phyloP scores from a whole-genome alignment of 2,797 vertebrate species.

The Helostoma temminkii region DNA sequence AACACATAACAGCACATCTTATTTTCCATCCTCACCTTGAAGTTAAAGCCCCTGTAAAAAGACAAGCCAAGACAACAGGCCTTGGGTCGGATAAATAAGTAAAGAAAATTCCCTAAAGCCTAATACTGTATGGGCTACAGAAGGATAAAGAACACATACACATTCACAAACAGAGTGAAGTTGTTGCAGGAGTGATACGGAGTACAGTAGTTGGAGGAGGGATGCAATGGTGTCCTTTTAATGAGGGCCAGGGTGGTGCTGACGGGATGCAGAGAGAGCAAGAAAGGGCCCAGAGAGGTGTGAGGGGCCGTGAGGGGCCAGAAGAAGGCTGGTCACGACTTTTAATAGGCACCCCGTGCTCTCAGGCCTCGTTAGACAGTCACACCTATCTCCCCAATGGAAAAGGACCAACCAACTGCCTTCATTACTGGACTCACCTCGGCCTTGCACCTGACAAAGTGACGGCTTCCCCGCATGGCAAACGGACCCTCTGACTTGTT shows the following conservation, averaged over 20 bases:
- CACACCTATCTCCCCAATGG: constrained; percentile 85
- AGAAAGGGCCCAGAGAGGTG: constrained; percentile 74
- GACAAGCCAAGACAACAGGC: constrained; percentile 29
- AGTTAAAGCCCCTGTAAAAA: constrained; percentile 18
- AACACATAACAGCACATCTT: constrained; percentile 20
- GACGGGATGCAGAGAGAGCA: constrained; percentile 63
- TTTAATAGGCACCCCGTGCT: constrained; percentile 83
- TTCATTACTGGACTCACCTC: constrained; percentile 84
- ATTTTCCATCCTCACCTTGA: constrained; percentile 8
- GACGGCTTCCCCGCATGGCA: constrained; percentile 69
- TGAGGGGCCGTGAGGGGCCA: constrained; percentile 73
- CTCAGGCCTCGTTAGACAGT: constrained; percentile 86
- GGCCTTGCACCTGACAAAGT: constrained; percentile 82
- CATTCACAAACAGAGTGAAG: constrained; percentile 8
- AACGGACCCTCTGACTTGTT: constrained; percentile 66
- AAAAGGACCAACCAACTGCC: constrained; percentile 72
- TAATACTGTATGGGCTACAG: not conserved
- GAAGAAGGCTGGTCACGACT: constrained; percentile 74
- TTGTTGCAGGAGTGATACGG: constrained; percentile 33
- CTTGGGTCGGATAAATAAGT: constrained; percentile 14
- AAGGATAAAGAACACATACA: constrained; percentile 34
- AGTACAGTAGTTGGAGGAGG: constrained; percentile 31
- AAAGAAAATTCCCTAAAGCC: constrained; percentile 22
- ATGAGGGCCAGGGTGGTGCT: constrained; percentile 77
- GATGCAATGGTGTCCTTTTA: constrained; percentile 58